Percentiles rank a stretch among this genome's conserved stretches.
Conservation (phyloP, 2,113 vertebrate genomes). For the Cebus imitator region DNA sequence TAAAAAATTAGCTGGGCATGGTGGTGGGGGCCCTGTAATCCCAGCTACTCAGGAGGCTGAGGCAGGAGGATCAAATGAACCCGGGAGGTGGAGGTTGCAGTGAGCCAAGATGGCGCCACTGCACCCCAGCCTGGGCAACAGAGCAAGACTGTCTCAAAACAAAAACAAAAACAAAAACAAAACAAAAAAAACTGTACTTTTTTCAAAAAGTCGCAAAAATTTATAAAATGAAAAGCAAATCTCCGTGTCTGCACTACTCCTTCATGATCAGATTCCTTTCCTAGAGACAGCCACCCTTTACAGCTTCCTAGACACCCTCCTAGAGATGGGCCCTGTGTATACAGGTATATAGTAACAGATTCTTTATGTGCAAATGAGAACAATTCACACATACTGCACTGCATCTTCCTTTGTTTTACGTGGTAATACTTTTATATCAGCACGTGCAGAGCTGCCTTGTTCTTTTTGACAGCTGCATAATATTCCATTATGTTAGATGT, state of each 20-base stretch:
- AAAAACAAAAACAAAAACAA: too few relatives aligned
- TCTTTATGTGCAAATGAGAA: neutral
- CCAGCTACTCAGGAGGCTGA: too few relatives aligned
- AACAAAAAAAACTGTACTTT: too few relatives aligned
- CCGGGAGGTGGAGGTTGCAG: too few relatives aligned
- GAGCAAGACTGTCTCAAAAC: too few relatives aligned
- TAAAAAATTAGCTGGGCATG: too few relatives aligned
- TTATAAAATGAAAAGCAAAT: neutral
- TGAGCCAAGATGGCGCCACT: too few relatives aligned
- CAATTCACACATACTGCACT: neutral
- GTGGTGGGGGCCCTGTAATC: too few relatives aligned
- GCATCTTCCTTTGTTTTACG: neutral
- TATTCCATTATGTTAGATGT: neutral
- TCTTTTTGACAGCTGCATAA: neutral
- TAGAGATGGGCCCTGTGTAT: neutral
- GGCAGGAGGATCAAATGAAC: too few relatives aligned
- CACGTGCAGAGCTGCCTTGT: neutral
- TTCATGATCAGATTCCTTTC: neutral
- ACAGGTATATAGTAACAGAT: neutral
- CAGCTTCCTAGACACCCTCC: neutral
- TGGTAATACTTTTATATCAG: neutral
- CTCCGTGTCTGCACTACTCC: too few relatives aligned
- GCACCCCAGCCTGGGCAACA: too few relatives aligned
- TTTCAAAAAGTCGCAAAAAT: neutral
- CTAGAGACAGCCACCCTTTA: neutral